Evolutionary conservation across 2,888 invertebrate genomes (phyloP).

Genomic region (Nemotelus pantherinus): DNA sequence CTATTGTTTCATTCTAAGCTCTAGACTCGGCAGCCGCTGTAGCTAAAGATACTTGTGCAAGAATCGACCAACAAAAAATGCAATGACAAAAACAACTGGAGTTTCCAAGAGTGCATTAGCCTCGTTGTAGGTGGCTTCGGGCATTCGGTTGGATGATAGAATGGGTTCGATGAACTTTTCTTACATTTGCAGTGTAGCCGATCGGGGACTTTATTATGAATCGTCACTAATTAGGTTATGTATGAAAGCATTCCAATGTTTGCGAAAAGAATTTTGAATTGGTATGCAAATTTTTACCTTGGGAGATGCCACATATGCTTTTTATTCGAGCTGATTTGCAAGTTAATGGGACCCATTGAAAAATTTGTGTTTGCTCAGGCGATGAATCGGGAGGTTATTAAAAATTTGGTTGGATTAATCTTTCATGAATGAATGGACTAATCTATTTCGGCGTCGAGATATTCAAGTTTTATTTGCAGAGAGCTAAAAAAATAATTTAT

Average conservation of each 20-base stretch:
- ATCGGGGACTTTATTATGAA: background rate
- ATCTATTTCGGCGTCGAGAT: background rate
- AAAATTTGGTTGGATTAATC: background rate
- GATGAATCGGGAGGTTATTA: slow-evolving; percentile 8
- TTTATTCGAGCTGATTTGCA: slow-evolving; percentile 5
- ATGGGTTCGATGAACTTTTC: slow-evolving; percentile 7
- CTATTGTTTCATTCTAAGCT: slow-evolving; percentile 30
- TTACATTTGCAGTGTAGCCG: background rate
- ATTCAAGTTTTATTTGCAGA: no score
- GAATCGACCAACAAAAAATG: background rate
- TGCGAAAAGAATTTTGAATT: background rate
- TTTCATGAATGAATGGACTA: background rate
- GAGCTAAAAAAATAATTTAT: no score
- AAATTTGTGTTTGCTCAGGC: background rate
- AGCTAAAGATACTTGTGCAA: background rate
- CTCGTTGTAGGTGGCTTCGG: slow-evolving; percentile 42
- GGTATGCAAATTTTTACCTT: slow-evolving; percentile 9
- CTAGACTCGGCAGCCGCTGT: background rate
- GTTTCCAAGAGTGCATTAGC: slow-evolving; percentile 33
- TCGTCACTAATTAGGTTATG: background rate
- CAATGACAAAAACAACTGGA: slow-evolving; percentile 2
- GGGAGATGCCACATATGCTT: background rate
- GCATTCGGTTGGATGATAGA: background rate
- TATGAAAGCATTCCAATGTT: background rate
- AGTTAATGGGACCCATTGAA: slow-evolving; percentile 15